These are phyloP conservation scores for Morpho helenor DNA, from an alignment of 2,888 invertebrate species.

Conservation along the genomic window DNA sequence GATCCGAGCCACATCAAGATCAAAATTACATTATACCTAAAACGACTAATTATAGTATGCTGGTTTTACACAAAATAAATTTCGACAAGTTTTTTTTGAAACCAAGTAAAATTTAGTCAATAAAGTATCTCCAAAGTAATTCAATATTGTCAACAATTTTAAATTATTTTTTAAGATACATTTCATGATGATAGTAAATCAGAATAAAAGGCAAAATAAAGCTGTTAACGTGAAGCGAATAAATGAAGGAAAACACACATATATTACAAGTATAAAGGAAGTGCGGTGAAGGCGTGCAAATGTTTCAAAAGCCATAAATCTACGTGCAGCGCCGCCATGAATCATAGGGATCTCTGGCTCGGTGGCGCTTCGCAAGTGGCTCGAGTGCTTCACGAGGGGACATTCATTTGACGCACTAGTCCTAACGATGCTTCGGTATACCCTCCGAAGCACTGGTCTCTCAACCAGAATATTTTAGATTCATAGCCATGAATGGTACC, in stretches of 20 bases:
- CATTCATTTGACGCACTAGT: slow-evolving; percentile 4
- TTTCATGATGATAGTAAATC: too few relatives aligned
- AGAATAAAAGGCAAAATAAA: slow-evolving; percentile 7
- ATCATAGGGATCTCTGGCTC: slow-evolving; percentile 28
- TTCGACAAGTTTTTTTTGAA: too few relatives aligned
- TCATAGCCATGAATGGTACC: too few relatives aligned
- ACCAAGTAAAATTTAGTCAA: too few relatives aligned
- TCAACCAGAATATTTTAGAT: too few relatives aligned
- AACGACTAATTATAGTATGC: too few relatives aligned
- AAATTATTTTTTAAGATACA: too few relatives aligned
- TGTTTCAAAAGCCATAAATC: slow-evolving; percentile 32
- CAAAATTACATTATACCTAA: too few relatives aligned
- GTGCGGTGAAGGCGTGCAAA: slow-evolving; percentile 30
- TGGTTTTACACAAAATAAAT: too few relatives aligned
- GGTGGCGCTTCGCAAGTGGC: slow-evolving; percentile 19
- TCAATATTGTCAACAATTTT: too few relatives aligned
- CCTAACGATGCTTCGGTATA: neutral
- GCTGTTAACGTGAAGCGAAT: slow-evolving; percentile 13
- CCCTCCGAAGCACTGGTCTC: neutral
- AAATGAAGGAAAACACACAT: slow-evolving; percentile 24
- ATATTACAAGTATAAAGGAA: slow-evolving; percentile 26
- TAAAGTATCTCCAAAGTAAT: too few relatives aligned
- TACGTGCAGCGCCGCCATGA: slow-evolving; percentile 29
- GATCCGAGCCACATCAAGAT: too few relatives aligned
- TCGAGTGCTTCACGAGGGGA: slow-evolving; percentile 17